Evolutionary conservation across 2,113 vertebrate genomes (phyloP).

Genomic region (Anoura caudifer): DNA sequence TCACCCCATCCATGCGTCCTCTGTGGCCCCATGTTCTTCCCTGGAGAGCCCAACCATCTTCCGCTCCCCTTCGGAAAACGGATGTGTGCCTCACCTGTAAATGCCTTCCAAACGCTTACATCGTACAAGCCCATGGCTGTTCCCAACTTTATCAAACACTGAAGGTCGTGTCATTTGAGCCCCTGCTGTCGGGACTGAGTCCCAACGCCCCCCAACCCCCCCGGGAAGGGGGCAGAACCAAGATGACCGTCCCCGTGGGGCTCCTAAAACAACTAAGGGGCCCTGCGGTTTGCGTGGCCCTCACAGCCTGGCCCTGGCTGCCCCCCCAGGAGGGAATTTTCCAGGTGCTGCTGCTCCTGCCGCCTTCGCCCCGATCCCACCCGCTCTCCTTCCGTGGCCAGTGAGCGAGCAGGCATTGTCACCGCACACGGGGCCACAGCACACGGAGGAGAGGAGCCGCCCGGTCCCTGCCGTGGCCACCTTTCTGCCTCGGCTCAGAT

Average conservation of each 20-base stretch:
- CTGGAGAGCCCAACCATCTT: background rate
- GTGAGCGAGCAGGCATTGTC: background rate
- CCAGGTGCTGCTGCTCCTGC: background rate
- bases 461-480: constrained; percentile 14
- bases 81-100: background rate
- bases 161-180: too few species aligned
- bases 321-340: background rate
- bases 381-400: background rate
- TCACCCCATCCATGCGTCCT: background rate
- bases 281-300: background rate
- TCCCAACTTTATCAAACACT: background rate
- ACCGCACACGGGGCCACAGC: background rate
- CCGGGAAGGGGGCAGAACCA: background rate
- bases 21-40: background rate
- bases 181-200: background rate
- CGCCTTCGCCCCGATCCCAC: background rate
- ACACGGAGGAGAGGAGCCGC: background rate
- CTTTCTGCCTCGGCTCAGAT: constrained; percentile 48
- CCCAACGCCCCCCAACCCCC: rapidly evolving
- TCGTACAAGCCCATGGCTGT: background rate
- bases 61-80: rapidly evolving
- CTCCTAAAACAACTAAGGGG: background rate
- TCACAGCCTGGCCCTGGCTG: background rate
- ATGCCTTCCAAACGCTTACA: background rate
- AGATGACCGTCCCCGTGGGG: background rate